Conservation (phyloP, 2,797 vertebrate species). For the Danio aesculapii region DNA sequence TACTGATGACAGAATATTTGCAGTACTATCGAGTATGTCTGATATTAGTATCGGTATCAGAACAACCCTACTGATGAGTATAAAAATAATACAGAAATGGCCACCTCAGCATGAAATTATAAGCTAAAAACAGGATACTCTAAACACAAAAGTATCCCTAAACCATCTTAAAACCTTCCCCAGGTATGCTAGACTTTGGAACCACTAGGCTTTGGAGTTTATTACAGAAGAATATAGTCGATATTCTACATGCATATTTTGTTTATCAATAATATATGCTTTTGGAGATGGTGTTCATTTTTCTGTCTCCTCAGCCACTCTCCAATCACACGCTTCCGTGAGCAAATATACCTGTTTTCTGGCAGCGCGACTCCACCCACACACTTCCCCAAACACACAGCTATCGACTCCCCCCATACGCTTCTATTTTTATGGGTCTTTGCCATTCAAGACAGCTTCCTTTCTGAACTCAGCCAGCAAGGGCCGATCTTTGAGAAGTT, state of each 20-base stretch:
- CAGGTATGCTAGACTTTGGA: not conserved
- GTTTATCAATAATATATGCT: not conserved
- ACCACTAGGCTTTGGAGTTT: not conserved
- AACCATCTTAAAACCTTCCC: not conserved
- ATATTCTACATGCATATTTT: not conserved
- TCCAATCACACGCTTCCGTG: conserved; percentile 57
- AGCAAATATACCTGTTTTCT: conserved; percentile 63
- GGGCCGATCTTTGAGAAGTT: not conserved
- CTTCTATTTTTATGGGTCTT: conserved; percentile 49
- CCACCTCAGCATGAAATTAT: not conserved
- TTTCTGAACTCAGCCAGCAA: not conserved
- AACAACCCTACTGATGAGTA: no score
- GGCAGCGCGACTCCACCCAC: conserved; percentile 64
- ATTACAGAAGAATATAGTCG: not conserved
- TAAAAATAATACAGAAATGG: not conserved
- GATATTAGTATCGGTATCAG: no score
- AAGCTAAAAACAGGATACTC: not conserved
- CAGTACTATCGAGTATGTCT: no score
- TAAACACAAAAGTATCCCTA: not conserved
- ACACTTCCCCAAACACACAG: conserved; percentile 52
- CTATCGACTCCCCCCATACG: conserved; percentile 38
- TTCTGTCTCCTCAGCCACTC: conserved; percentile 20
- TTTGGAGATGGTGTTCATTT: not conserved
- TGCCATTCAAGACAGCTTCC: conserved; percentile 7
- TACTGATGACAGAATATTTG: no score